A percentile compares a stretch with the other conserved stretches of the same genome.
Conservation (phyloP, 2,888 invertebrate species). For the Microplitis manilae region DNA sequence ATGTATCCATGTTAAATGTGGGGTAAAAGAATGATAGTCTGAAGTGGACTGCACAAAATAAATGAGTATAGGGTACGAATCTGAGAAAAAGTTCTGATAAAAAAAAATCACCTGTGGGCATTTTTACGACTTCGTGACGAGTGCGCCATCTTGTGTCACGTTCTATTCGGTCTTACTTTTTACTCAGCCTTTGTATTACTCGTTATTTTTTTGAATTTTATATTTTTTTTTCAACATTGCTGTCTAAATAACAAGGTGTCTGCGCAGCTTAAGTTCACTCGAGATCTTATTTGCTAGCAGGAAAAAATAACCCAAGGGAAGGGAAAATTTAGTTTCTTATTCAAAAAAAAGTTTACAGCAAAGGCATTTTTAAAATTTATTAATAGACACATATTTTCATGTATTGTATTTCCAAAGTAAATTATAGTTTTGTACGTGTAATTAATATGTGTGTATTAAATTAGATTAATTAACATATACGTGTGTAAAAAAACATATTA, state of each 20-base stretch:
- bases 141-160: conserved; percentile 24
- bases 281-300: too few species aligned
- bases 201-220: too few species aligned
- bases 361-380: too few species aligned
- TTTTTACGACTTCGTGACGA: neutral
- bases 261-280: too few species aligned
- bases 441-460: conserved; percentile 9
- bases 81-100: neutral
- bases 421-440: neutral
- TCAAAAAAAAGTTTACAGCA: too few species aligned
- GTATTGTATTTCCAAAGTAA: too few species aligned
- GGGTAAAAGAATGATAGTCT: neutral
- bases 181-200: too few species aligned
- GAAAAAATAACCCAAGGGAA: too few species aligned
- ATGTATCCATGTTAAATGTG: neutral
- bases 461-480: conserved; percentile 8
- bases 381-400: neutral
- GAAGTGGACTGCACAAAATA: neutral
- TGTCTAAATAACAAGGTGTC: too few species aligned
- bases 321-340: too few species aligned
- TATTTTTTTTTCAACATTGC: too few species aligned
- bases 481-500: conserved; percentile 11
- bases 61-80: conserved; percentile 1
- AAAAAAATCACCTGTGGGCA: conserved; percentile 14
- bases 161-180: neutral